Conservation (phyloP, 2,888 invertebrate genomes). For the Ferrisia virgata region DNA sequence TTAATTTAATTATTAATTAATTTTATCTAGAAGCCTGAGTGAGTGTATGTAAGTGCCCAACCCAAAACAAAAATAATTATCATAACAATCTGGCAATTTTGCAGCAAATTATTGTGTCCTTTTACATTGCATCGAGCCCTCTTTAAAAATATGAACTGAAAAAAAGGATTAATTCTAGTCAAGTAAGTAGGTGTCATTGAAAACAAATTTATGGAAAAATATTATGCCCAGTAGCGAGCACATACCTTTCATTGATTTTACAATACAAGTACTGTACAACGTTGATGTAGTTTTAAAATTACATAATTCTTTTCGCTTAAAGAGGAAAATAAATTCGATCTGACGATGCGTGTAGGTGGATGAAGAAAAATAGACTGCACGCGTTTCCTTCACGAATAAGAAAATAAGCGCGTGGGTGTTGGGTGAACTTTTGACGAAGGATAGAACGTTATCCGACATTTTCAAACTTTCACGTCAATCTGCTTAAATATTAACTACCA, state of each 20-base stretch:
- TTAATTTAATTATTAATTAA: no score
- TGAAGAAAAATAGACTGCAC: not conserved
- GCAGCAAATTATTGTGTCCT: no score
- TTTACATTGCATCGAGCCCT: no score
- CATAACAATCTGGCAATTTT: no score
- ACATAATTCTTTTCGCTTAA: not conserved
- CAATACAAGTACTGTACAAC: not conserved
- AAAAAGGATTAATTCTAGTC: not conserved
- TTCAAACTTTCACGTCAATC: slow-evolving; percentile 1
- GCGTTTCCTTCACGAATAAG: not conserved
- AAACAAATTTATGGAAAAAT: not conserved
- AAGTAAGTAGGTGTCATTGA: no score
- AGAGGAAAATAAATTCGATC: not conserved
- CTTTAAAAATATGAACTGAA: no score
- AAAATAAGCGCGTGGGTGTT: not conserved
- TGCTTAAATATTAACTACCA: not conserved
- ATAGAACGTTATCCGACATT: not conserved
- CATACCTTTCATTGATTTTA: not conserved
- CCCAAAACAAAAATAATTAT: no score
- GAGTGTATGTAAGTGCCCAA: no score
- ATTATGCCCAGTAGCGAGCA: no score
- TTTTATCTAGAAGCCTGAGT: no score
- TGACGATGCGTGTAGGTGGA: not conserved
- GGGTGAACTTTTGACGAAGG: not conserved
- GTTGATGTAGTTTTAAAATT: not conserved